Evolutionary conservation across 2,113 vertebrate genomes (phyloP).

Genomic region (Drymodes brunneopygia): DNA sequence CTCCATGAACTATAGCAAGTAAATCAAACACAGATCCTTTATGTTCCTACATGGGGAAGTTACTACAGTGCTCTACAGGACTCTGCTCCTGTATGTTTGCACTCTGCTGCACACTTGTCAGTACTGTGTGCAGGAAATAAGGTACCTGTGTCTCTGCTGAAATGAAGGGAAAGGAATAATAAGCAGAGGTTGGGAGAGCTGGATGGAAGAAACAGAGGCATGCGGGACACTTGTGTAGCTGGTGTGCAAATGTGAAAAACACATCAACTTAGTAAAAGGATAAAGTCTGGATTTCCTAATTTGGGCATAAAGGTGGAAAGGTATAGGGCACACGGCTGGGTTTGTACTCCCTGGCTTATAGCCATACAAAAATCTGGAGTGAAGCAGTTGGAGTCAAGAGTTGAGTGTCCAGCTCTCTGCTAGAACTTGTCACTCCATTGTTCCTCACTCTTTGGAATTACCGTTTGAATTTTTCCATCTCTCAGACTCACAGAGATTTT

Average conservation of each 20-base stretch:
- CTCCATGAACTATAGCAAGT: not conserved
- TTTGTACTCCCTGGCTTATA: not conserved
- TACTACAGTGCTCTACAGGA: not conserved
- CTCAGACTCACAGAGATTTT: not conserved
- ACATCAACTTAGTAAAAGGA: not conserved
- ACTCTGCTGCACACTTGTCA: not conserved
- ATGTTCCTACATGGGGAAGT: not conserved
- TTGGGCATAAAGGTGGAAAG: not conserved
- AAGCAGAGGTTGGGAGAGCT: not conserved
- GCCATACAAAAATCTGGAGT: not conserved
- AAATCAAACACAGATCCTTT: not conserved
- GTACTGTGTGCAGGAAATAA: not conserved
- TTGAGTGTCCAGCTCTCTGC: not conserved
- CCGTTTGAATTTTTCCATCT: not conserved
- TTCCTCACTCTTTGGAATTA: not conserved
- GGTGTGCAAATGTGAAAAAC: not conserved
- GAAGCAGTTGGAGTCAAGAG: not conserved
- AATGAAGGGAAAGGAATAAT: not conserved
- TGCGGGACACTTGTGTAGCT: not conserved
- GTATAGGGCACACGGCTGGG: not conserved
- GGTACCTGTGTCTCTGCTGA: not conserved
- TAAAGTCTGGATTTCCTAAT: not conserved
- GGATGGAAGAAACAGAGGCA: not conserved
- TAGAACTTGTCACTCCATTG: not conserved
- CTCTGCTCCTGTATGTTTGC: not conserved